Percentiles rank a stretch among this genome's conserved stretches.
Evolutionary conservation across 2,888 invertebrate species (phyloP).

Genomic region (Geophilus truncorum): DNA sequence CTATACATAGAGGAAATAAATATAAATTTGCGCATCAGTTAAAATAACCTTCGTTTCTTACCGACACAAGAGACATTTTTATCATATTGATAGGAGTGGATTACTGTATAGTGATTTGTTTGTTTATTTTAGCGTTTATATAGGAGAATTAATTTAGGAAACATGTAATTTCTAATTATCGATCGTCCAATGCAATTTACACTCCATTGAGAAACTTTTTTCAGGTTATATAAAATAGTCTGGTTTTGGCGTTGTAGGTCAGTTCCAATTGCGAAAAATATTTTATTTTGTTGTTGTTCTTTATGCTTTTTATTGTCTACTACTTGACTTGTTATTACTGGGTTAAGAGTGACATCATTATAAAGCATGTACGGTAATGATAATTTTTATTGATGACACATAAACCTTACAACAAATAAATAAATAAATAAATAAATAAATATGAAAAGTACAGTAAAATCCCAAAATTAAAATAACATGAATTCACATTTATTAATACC

Average conservation of each 20-base stretch:
- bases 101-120: neutral
- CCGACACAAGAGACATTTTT: conserved; percentile 1
- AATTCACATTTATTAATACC: neutral
- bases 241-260: neutral
- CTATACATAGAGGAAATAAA: neutral
- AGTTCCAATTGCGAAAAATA: neutral
- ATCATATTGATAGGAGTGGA: neutral
- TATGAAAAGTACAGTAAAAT: too few relatives aligned
- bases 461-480: too few relatives aligned
- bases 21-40: neutral
- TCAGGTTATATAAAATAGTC: neutral
- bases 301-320: neutral
- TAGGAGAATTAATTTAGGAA: neutral
- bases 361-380: too few relatives aligned
- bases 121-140: neutral
- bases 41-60: neutral
- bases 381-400: neutral
- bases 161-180: neutral
- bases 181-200: neutral
- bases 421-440: too few relatives aligned
- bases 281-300: neutral
- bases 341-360: neutral
- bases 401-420: too few relatives aligned
- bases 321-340: neutral
- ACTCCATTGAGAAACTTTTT: neutral